These are phyloP conservation scores for Pterostichus niger DNA, from an alignment of 2,888 invertebrate species.

Conservation along the genomic window DNA sequence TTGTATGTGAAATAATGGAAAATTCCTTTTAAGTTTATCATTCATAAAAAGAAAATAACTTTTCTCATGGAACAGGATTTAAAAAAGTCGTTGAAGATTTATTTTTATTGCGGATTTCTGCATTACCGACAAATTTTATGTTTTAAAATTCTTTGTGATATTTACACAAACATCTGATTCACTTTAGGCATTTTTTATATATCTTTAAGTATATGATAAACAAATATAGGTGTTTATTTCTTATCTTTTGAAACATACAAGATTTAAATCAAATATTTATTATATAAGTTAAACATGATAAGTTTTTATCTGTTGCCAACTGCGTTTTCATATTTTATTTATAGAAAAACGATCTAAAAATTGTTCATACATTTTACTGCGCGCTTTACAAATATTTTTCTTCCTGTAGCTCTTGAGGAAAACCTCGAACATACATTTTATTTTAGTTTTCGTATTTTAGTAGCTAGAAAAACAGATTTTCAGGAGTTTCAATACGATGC, in stretches of 20 bases:
- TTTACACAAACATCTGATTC: too few species aligned
- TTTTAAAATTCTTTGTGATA: too few species aligned
- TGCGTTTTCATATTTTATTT: not conserved
- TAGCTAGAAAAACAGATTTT: slow-evolving; percentile 18
- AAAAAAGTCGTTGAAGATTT: too few species aligned
- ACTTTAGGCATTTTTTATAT: too few species aligned
- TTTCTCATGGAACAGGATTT: not conserved
- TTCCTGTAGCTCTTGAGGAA: not conserved
- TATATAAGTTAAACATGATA: not conserved
- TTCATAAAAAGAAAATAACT: not conserved
- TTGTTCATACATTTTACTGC: not conserved
- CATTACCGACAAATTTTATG: too few species aligned
- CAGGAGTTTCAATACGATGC: slow-evolving; percentile 10
- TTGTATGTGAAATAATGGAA: too few species aligned
- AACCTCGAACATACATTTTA: not conserved
- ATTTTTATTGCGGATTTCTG: too few species aligned
- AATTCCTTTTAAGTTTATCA: not conserved
- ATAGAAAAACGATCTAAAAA: not conserved
- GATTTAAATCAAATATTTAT: slow-evolving; percentile 3
- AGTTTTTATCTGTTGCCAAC: not conserved
- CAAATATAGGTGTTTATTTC: too few species aligned
- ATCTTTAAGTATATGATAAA: too few species aligned
- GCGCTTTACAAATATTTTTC: not conserved
- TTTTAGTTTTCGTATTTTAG: not conserved
- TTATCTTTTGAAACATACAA: too few species aligned